Evolutionary conservation across 2,888 invertebrate species (phyloP).

Genomic region (Oscheius onirici): DNA sequence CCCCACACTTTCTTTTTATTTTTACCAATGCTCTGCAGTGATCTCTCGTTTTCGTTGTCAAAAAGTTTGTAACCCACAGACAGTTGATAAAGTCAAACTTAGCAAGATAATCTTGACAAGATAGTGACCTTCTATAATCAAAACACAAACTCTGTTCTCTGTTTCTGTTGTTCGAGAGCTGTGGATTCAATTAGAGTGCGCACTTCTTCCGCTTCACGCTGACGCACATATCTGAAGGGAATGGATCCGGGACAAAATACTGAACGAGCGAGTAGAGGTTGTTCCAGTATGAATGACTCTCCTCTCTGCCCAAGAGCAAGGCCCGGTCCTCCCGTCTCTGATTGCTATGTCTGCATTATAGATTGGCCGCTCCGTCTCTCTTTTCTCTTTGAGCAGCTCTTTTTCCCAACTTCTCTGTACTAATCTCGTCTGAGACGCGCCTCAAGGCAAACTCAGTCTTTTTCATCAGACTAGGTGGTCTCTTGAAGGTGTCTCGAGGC

Average conservation of each 20-base stretch:
- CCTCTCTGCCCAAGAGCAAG: background rate
- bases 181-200: background rate
- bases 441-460: too few relatives aligned
- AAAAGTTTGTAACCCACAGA: too few relatives aligned
- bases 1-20: too few relatives aligned
- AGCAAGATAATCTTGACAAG: too few relatives aligned
- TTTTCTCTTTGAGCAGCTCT: background rate
- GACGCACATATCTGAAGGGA: background rate
- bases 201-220: background rate
- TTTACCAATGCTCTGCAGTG: too few relatives aligned
- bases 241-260: background rate
- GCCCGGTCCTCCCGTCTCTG: background rate
- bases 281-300: conserved; percentile 24
- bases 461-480: too few relatives aligned
- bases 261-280: background rate
- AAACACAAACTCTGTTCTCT: too few relatives aligned
- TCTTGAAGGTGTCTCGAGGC: too few relatives aligned
- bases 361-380: conserved; percentile 18
- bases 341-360: conserved; percentile 33
- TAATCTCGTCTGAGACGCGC: conserved; percentile 16
- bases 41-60: too few relatives aligned
- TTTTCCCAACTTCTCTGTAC: background rate
- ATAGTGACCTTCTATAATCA: too few relatives aligned
- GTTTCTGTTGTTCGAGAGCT: background rate
- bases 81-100: too few relatives aligned